These are phyloP conservation scores for Eupithecia centaureata DNA, from an alignment of 2,888 invertebrate genomes.

Conservation along the genomic window DNA sequence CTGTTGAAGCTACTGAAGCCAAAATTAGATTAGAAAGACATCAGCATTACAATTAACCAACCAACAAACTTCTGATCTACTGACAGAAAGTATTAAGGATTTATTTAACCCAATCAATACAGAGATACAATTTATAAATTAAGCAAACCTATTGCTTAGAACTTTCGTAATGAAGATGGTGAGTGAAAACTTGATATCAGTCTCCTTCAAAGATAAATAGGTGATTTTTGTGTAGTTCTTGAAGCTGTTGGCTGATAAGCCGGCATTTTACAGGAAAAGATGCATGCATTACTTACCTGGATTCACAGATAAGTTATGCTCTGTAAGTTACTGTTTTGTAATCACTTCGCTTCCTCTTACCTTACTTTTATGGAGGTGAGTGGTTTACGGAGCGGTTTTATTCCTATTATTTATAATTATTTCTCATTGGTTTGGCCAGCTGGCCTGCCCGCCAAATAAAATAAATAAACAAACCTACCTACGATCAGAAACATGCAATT, in stretches of 20 bases:
- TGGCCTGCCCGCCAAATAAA: constrained; percentile 7
- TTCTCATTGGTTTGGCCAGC: constrained; percentile 4
- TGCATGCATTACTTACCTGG: not conserved
- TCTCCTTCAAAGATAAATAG: not conserved
- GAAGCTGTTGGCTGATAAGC: not conserved
- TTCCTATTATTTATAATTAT: no score
- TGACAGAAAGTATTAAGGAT: no score
- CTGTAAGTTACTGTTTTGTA: no score
- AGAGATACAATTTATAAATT: no score
- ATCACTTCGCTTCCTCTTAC: not conserved
- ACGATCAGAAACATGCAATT: constrained; percentile 20
- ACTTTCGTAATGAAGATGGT: not conserved
- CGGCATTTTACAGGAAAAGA: not conserved
- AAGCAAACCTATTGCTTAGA: not conserved
- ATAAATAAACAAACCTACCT: constrained; percentile 8
- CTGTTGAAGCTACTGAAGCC: no score
- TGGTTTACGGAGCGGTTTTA: no score
- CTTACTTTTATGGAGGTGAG: no score
- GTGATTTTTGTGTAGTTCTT: not conserved
- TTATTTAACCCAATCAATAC: no score
- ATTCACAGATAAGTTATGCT: not conserved
- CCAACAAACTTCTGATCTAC: no score
- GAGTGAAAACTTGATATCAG: not conserved
- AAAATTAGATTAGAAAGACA: no score
- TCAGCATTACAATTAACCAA: no score